Conservation (phyloP, 2,888 invertebrate genomes). For the Agrypnus murinus region DNA sequence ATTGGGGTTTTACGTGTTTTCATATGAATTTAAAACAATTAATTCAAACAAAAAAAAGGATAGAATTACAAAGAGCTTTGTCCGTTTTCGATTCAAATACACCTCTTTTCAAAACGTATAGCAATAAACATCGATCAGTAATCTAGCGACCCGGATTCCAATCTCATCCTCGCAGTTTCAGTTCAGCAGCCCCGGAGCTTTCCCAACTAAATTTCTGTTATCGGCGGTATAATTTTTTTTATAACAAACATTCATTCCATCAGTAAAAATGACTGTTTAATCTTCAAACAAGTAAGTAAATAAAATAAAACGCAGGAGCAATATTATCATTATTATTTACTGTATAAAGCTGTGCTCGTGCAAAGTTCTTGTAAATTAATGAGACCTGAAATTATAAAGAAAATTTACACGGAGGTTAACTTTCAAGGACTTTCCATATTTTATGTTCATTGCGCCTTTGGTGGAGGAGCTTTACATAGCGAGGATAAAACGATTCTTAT, state of each 20-base stretch:
- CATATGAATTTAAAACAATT: no score
- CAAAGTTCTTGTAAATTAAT: slow-evolving; percentile 3
- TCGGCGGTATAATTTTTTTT: neutral
- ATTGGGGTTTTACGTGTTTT: no score
- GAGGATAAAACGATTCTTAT: neutral
- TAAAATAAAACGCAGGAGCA: neutral
- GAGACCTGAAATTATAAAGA: slow-evolving; percentile 8
- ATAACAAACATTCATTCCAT: neutral
- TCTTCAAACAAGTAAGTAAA: neutral
- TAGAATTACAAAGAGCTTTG: no score
- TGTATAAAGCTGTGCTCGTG: neutral
- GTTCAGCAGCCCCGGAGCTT: slow-evolving; percentile 17
- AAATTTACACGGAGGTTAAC: neutral
- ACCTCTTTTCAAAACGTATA: slow-evolving; percentile 18
- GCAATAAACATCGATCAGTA: slow-evolving; percentile 19
- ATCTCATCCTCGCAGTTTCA: slow-evolving; percentile 15
- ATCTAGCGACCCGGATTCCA: slow-evolving; percentile 18
- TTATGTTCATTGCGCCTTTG: neutral
- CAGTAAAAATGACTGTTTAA: slow-evolving; percentile 4
- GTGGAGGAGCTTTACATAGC: neutral
- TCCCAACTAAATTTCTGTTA: slow-evolving; percentile 17
- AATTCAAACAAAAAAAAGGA: no score
- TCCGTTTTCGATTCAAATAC: slow-evolving; percentile 14
- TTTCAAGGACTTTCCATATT: slow-evolving; percentile 4
- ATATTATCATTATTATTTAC: neutral